Base-by-base conservation (phyloP, 2,113 vertebrate species). In the Cairina moschata region DNA sequence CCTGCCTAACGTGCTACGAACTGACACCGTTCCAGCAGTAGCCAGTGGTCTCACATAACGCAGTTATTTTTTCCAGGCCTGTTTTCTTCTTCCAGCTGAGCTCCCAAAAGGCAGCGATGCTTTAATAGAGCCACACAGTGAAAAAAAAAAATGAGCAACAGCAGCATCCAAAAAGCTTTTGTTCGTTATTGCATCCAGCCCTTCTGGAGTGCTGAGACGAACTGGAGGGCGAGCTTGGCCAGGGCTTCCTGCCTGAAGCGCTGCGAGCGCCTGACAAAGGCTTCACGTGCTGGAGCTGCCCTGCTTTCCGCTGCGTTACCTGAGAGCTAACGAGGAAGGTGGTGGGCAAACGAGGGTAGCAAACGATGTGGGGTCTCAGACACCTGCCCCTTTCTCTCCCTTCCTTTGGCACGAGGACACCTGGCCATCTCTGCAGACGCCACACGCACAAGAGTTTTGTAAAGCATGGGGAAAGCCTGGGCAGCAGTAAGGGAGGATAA, bases 21-120 rank as follows among this genome's bases (percentile, higher is more conserved):
- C 92, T 31, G 78, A 96, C 74, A 90, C 56, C 38, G 83, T 90
- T 95, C 72, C 63, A 95, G 88, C 72, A 79, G 85, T 87, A 95
- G 88, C 76, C 69, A 91, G n/a, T 59, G 81, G 91, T 93, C 94
- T 95, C 90, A 50, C 75, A 96, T 86, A 83, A 91, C 32, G n/a
- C 58, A 93, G 88, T 95, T 95, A 95, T 95, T 93, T 90, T 93
- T 95, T 87, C 79, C 80, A 95, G 88, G 88, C 65, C 63, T 84
- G 91, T 91, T 83, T 95, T 95, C 86, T 92, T 97, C 96, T 96
- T 96, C 95, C 93, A 95, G 91, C 92, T 96, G 92, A 94, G 95
- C 65, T 96, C 88, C 96, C 96, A 85, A 95, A 92, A 96, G 86
- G 91, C 93, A 92, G 58, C 58, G 73, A 46, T 31, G 50, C 71